Conservation (phyloP, 2,888 invertebrate genomes). For the Sinopyrophorus schimmeli region DNA sequence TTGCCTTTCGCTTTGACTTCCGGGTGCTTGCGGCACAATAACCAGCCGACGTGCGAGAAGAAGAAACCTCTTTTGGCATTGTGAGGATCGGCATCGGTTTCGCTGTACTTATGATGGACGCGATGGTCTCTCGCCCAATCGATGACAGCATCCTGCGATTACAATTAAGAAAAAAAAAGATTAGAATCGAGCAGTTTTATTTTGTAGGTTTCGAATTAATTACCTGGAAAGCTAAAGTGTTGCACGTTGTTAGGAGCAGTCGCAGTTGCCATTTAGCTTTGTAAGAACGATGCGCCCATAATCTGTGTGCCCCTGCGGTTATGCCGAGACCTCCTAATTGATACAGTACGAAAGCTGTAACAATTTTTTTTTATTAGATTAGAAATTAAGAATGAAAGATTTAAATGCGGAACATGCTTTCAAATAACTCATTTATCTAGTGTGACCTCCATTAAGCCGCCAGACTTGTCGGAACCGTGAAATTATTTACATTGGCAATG, state of each 20-base stretch:
- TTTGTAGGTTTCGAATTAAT: neutral
- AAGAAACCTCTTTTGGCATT: conserved; percentile 93
- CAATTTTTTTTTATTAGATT: neutral
- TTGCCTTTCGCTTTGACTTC: conserved; percentile 86
- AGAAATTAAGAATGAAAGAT: conserved; percentile 1
- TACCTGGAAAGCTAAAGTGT: conserved; percentile 86
- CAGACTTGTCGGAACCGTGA: conserved; percentile 7
- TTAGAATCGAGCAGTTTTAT: too few species aligned
- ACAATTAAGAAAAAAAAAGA: conserved; percentile 14
- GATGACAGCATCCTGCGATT: conserved; percentile 68
- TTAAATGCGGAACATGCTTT: neutral
- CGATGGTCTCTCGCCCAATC: conserved; percentile 83
- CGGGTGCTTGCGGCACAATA: conserved; percentile 87
- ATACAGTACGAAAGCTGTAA: conserved; percentile 69
- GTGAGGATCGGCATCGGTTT: conserved; percentile 93
- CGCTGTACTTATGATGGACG: conserved; percentile 91
- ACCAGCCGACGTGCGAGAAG: conserved; percentile 96
- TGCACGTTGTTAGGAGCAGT: conserved; percentile 76
- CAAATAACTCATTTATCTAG: too few species aligned
- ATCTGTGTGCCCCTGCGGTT: conserved; percentile 94
- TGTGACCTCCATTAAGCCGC: neutral
- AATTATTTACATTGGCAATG: conserved; percentile 9
- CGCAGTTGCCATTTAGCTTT: conserved; percentile 91
- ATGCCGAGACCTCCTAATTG: conserved; percentile 84
- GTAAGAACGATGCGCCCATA: conserved; percentile 96